Evolutionary conservation across 2,113 vertebrate genomes (phyloP), one percentile per base, ranked within the genome.

Genomic region (Eublepharis macularius): DNA sequence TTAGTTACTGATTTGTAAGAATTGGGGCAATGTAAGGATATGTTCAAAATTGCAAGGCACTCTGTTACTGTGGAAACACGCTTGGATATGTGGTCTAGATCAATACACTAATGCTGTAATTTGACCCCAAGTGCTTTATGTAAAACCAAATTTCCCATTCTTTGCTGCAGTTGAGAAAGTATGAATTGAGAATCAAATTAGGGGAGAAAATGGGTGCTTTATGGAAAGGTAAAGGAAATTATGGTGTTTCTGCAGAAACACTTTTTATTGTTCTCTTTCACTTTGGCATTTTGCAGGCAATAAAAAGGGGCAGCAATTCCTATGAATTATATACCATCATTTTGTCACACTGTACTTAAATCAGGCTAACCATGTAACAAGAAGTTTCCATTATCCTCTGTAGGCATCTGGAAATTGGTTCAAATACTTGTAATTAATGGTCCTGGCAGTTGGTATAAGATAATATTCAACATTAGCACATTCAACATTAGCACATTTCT

Each of bases 261-360:
- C 16, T 24, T 86, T n/a, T 83, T 34, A 60, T 84, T 80, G 45
- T 66, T 92, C 88, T 75, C 87, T 91, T 94, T 92, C 86, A 66
- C 6, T 75, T 65, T 82, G 36, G 73, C 87, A 65, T 47, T 91
- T 79, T 90, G 0, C 47, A 84, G n/a, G 21, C 60, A 82, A 21
- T 72, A 79, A 79, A 73, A 88, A 7, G 45, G 51, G 7, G 43
- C 54, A 84, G 90, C 87, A 86, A 76, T 16, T 47, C 88, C 90
- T 85, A 86, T 89, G 83, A 51, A 2, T 0, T 66, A 91, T 90
- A 81, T 82, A 57, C 77, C 47, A 8, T 81, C 76, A 34, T 88
- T 88, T 36, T 73, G 79, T 6, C 4, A 63, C 14, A 60, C 43
- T 87, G 36, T 81, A 92, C 90, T 86, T 88, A 91, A 88, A 90